A percentile compares a stretch with the other conserved stretches of the same genome.
phyloP scores from a whole-genome alignment of 2,888 invertebrate genomes.

The Aporophyla nigra region DNA sequence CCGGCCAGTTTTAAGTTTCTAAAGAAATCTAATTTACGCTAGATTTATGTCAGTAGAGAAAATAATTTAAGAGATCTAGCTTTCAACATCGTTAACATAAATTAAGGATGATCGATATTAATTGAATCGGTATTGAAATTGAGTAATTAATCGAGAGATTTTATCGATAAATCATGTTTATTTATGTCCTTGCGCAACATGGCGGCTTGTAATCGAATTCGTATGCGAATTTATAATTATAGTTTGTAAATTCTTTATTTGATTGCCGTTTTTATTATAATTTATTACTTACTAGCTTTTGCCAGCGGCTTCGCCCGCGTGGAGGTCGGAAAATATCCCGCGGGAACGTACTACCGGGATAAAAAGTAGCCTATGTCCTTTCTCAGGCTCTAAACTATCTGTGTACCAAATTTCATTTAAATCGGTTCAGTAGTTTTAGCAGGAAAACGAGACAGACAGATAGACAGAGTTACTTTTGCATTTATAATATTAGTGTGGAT shows the following conservation, averaged over 20 bases:
- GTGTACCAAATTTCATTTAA: too few species aligned
- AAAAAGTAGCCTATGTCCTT: too few species aligned
- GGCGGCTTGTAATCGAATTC: constrained; percentile 6
- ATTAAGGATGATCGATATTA: constrained; percentile 44
- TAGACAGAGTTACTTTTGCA: too few species aligned
- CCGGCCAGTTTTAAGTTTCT: constrained; percentile 21
- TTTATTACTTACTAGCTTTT: neutral
- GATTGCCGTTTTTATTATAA: constrained; percentile 11
- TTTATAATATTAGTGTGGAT: too few species aligned
- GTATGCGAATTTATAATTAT: constrained; percentile 27
- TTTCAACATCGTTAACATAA: constrained; percentile 57
- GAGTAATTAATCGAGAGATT: constrained; percentile 38
- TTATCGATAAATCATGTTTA: constrained; percentile 46
- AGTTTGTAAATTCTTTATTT: constrained; percentile 1
- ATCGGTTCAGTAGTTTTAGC: too few species aligned
- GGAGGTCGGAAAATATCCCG: too few species aligned
- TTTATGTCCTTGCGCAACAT: constrained; percentile 45
- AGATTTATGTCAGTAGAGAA: constrained; percentile 14
- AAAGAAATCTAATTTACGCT: constrained; percentile 44
- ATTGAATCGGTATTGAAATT: constrained; percentile 42
- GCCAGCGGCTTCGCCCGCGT: too few species aligned
- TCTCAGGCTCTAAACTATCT: too few species aligned
- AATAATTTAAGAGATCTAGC: constrained; percentile 9
- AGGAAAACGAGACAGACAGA: too few species aligned
- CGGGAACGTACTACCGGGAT: too few species aligned